Conservation (phyloP, 2,797 vertebrate genomes). For the Dermochelys coriacea region DNA sequence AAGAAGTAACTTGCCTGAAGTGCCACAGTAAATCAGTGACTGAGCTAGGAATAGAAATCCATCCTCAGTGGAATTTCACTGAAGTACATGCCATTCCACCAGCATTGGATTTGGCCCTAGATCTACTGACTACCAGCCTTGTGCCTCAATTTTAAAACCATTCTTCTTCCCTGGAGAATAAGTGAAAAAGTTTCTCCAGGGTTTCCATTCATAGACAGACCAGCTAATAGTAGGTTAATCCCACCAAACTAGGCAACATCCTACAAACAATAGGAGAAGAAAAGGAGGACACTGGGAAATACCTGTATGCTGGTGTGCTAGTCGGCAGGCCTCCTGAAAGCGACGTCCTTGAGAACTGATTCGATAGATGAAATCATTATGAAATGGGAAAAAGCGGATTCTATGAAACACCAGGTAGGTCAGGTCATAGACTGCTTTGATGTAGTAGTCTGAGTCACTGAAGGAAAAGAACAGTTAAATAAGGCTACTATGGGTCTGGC, state of each 20-base stretch:
- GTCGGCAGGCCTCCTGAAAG: constrained; percentile 77
- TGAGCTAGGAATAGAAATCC: not conserved
- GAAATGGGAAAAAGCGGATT: constrained; percentile 78
- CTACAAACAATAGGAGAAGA: not conserved
- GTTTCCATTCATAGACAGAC: not conserved
- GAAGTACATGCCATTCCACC: not conserved
- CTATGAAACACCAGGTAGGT: constrained; percentile 75
- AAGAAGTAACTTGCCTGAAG: not conserved
- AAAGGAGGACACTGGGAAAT: constrained; percentile 3
- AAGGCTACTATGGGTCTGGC: not conserved
- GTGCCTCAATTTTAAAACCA: not conserved
- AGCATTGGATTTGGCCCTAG: not conserved
- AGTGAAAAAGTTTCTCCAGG: not conserved
- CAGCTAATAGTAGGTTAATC: not conserved
- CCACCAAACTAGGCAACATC: not conserved
- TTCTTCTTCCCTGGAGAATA: not conserved
- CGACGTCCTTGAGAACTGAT: constrained; percentile 81
- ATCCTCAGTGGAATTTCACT: not conserved
- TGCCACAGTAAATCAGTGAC: not conserved
- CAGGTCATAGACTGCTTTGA: constrained; percentile 85
- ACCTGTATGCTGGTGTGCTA: constrained; percentile 86
- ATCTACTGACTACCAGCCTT: not conserved
- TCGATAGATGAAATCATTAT: constrained; percentile 84
- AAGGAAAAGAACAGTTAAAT: constrained; percentile 1
- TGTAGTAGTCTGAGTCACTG: constrained; percentile 80